phyloP scores from a whole-genome alignment of 2,888 invertebrate genomes.

The Drosophila koepferae region DNA sequence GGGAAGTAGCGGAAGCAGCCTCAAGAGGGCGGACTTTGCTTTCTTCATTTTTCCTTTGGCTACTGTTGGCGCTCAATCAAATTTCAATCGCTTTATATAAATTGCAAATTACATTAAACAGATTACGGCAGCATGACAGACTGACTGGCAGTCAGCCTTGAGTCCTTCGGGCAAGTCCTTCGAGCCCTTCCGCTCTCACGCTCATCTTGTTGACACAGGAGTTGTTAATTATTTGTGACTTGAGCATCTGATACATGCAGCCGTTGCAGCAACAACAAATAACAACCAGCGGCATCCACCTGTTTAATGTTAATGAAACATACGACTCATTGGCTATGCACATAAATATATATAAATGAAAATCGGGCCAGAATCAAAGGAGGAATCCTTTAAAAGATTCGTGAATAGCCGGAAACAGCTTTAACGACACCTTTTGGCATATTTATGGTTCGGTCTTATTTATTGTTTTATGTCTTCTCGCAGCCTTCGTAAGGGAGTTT shows the following conservation, averaged over 20 bases:
- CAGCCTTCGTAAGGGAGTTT: conserved; percentile 39
- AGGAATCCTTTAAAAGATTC: conserved; percentile 36
- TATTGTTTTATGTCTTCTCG: conserved; percentile 55
- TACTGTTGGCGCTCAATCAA: conserved; percentile 51
- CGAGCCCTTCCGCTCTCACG: conserved; percentile 16
- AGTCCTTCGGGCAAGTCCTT: conserved; percentile 23
- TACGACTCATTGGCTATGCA: conserved; percentile 70
- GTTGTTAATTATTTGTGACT: conserved; percentile 79
- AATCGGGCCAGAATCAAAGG: conserved; percentile 34
- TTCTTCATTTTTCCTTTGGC: conserved; percentile 1
- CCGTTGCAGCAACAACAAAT: not conserved
- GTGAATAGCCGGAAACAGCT: conserved; percentile 36
- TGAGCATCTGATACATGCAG: conserved; percentile 64
- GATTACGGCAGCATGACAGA: conserved; percentile 53
- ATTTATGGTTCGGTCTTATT: conserved; percentile 68
- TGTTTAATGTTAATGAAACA: conserved; percentile 72
- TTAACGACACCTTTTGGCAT: conserved; percentile 71
- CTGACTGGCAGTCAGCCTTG: conserved; percentile 11
- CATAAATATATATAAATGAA: conserved; percentile 73
- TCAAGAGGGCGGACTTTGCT: not conserved
- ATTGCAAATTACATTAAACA: conserved; percentile 81
- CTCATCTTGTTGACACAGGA: conserved; percentile 58
- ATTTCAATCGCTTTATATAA: conserved; percentile 77
- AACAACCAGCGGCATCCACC: conserved; percentile 14
- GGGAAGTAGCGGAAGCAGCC: conserved; percentile 53